Conservation (phyloP, 2,888 invertebrate genomes). For the Clivina fossor region DNA sequence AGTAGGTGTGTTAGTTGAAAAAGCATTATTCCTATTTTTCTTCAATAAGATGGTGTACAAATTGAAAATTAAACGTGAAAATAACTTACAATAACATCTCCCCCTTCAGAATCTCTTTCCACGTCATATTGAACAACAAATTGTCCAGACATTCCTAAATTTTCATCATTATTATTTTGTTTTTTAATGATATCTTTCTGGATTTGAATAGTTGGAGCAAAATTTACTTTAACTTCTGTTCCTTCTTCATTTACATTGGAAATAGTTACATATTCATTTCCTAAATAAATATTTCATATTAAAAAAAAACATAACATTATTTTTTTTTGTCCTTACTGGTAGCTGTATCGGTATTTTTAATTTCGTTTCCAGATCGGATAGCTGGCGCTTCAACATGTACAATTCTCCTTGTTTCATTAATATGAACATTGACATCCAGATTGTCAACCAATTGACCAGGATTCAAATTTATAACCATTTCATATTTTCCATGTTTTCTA, state of each 20-base stretch:
- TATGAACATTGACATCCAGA: not conserved
- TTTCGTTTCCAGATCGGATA: not conserved
- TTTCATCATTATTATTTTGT: slow-evolving; percentile 10
- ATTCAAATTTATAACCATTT: slow-evolving; percentile 64
- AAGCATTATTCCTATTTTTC: too few species aligned
- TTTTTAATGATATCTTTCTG: slow-evolving; percentile 19
- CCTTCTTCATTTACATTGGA: not conserved
- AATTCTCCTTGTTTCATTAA: not conserved
- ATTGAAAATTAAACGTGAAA: too few species aligned
- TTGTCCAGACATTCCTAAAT: slow-evolving; percentile 57
- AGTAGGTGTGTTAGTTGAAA: too few species aligned
- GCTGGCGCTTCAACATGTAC: not conserved
- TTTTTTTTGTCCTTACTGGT: too few species aligned
- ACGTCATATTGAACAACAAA: slow-evolving; percentile 65
- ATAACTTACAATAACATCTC: slow-evolving; percentile 43
- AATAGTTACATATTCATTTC: slow-evolving; percentile 1
- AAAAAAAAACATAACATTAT: too few species aligned
- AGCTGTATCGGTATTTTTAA: too few species aligned
- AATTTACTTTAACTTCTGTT: slow-evolving; percentile 6
- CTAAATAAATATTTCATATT: too few species aligned
- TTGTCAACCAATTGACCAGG: slow-evolving; percentile 48
- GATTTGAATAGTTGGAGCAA: not conserved
- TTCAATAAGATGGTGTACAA: too few species aligned
- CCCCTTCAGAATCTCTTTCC: slow-evolving; percentile 55
- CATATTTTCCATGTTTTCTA: slow-evolving; percentile 62